Evolutionary conservation across 2,888 invertebrate genomes (phyloP).

Genomic region (Tenodera sinensis): DNA sequence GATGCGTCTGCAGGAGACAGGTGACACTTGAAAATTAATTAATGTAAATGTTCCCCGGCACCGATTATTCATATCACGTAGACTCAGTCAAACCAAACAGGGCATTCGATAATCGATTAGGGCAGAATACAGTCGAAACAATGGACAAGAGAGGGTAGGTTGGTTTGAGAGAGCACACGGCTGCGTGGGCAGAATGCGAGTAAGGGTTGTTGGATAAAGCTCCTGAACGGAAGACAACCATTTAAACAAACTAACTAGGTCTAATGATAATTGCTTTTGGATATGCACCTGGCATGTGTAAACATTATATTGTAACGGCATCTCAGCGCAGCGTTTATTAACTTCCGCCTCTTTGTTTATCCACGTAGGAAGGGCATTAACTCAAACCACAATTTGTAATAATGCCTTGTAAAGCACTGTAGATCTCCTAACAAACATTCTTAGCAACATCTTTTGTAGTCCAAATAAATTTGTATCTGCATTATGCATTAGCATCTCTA

Average conservation of each 20-base stretch:
- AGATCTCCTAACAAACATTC: too few relatives aligned
- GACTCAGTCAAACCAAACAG: conserved; percentile 22
- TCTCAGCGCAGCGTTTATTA: background rate
- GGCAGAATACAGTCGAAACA: conserved; percentile 10
- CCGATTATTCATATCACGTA: conserved; percentile 25
- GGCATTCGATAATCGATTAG: conserved; percentile 24
- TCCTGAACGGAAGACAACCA: background rate
- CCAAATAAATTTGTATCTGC: too few relatives aligned
- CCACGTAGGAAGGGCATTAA: too few relatives aligned
- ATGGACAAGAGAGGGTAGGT: background rate
- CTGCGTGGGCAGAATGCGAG: background rate
- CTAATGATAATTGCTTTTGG: background rate
- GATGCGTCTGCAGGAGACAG: conserved; percentile 28
- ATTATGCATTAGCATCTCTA: too few relatives aligned
- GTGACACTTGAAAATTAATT: conserved; percentile 31
- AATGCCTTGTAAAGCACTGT: too few relatives aligned
- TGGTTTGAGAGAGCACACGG: background rate
- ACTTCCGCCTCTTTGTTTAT: background rate
- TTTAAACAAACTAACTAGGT: background rate
- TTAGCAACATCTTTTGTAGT: too few relatives aligned
- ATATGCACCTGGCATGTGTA: background rate
- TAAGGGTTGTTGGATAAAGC: background rate
- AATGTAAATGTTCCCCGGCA: conserved; percentile 29
- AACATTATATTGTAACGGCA: background rate
- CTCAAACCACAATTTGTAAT: too few relatives aligned